Evolutionary conservation across 2,888 invertebrate species (phyloP), one percentile per base, ranked within the genome.

Genomic region (Tinea trinotella): DNA sequence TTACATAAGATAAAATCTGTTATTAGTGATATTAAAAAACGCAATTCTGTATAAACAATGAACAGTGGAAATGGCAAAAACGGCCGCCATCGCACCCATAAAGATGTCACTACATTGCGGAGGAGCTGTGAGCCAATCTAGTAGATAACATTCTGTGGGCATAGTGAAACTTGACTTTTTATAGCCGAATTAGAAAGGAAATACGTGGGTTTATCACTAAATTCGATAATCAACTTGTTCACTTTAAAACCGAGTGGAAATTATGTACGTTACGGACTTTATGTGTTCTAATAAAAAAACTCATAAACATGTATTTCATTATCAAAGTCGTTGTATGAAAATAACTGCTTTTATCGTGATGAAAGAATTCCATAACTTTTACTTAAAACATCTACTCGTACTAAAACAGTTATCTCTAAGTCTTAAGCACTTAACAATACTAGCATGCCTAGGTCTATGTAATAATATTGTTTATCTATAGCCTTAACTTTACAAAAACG

Each of bases 141-240:
- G 15, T n/a, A 46, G 46, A 46, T 46, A 19, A 46, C 46, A 46
- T 46, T 46, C 46, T 46, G 46, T 46, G 46, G 46, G 18, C 46
- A 46, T 46, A 46, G 46, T 40, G 40, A 46, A 46, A 46, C 46
- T 40, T 17, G 15, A 17, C 13, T 46, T 46, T 46, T 46, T 46
- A 46, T 46, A 19, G 19, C 19, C 46, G 46, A 46, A 46, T 46
- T 46, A 46, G 46, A 46, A 40, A 40, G 40, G 40, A 40, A 46
- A 18, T 46, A 46, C 19, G 46, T 46, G 46, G 46, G 46, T 17
- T 46, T 46, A 46, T 46, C 46, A 46, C 19, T 19, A 46, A 46
- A 19, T 46, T 46, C 15, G 46, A 46, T 19, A 46, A 46, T 46
- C 46, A 46, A 46, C 46, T 46, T 46, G 46, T 46, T 46, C 17